Conservation (phyloP, 2,888 invertebrate genomes). For the Bhutanitis thaidina region DNA sequence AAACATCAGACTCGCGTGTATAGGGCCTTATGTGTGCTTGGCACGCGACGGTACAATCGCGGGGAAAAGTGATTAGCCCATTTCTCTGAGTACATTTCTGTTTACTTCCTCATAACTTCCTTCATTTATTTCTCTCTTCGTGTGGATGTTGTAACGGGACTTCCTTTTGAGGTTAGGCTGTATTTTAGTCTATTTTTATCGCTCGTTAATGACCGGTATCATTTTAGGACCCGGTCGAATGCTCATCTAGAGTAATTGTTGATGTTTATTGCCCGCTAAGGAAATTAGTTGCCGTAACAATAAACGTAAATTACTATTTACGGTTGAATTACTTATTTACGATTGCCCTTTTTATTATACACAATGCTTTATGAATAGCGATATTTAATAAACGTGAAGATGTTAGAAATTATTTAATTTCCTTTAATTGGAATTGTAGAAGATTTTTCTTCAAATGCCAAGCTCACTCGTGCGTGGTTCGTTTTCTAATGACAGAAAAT, state of each 20-base stretch:
- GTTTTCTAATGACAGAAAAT: too few species aligned
- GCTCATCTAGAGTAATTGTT: slow-evolving; percentile 17
- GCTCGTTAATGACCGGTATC: slow-evolving; percentile 17
- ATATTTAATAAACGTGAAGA: slow-evolving; percentile 3
- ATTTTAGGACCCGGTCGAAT: slow-evolving; percentile 13
- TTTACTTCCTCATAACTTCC: slow-evolving; percentile 21
- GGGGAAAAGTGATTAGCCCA: slow-evolving; percentile 53
- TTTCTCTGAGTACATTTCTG: slow-evolving; percentile 31
- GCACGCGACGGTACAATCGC: slow-evolving; percentile 62
- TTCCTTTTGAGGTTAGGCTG: slow-evolving; percentile 12
- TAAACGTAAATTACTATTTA: slow-evolving; percentile 20
- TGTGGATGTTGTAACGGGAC: slow-evolving; percentile 9
- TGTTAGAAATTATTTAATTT: too few species aligned
- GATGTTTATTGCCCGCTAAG: slow-evolving; percentile 19
- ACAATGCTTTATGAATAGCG: slow-evolving; percentile 12
- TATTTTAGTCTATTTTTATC: slow-evolving; percentile 20
- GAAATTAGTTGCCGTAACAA: slow-evolving; percentile 19
- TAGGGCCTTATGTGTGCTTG: slow-evolving; percentile 54
- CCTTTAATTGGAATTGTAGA: too few species aligned
- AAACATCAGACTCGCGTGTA: slow-evolving; percentile 71
- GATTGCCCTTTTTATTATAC: slow-evolving; percentile 17
- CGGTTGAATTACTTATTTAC: slow-evolving; percentile 6
- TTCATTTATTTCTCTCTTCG: slow-evolving; percentile 13
- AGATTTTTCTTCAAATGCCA: too few species aligned
- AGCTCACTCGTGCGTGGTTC: too few species aligned